Evolutionary conservation across 2,888 invertebrate genomes (phyloP).

Genomic region (Maniola hyperantus): DNA sequence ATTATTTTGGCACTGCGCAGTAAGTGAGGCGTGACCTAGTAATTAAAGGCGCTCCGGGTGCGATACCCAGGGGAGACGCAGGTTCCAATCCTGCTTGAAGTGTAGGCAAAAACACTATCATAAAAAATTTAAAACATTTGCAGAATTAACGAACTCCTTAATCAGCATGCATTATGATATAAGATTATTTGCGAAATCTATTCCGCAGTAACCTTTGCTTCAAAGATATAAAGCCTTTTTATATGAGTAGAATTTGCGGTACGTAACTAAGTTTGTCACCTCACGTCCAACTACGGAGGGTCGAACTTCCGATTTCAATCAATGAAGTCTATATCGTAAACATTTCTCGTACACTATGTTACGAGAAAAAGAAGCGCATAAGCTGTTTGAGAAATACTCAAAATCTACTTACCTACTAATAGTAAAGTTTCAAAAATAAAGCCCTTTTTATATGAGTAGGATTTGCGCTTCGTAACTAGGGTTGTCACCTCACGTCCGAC

Average conservation of each 20-base stretch:
- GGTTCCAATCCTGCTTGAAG: too few relatives aligned
- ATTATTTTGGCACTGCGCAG: too few relatives aligned
- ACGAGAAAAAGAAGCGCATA: background rate
- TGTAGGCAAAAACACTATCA: too few relatives aligned
- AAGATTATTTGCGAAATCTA: conserved; percentile 37
- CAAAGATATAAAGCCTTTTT: conserved; percentile 19
- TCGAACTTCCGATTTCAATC: conserved; percentile 4
- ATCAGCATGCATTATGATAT: conserved; percentile 39
- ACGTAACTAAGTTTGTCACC: background rate
- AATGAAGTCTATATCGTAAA: background rate
- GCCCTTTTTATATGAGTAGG: background rate
- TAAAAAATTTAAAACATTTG: too few relatives aligned
- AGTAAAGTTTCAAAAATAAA: conserved; percentile 27
- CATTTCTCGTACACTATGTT: background rate
- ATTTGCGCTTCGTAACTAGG: conserved; percentile 1
- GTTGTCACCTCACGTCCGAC: background rate
- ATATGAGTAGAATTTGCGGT: conserved; percentile 1
- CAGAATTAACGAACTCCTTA: conserved; percentile 29
- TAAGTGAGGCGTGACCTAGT: too few relatives aligned
- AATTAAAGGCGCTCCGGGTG: too few relatives aligned
- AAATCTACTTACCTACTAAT: too few relatives aligned
- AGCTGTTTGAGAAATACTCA: too few relatives aligned
- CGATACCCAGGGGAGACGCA: too few relatives aligned
- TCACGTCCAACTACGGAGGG: background rate
- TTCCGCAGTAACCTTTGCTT: conserved; percentile 37